Evolutionary conservation across 2,797 vertebrate genomes (phyloP), one percentile per base, ranked within the genome.

Genomic region (Trematomus bernacchii): DNA sequence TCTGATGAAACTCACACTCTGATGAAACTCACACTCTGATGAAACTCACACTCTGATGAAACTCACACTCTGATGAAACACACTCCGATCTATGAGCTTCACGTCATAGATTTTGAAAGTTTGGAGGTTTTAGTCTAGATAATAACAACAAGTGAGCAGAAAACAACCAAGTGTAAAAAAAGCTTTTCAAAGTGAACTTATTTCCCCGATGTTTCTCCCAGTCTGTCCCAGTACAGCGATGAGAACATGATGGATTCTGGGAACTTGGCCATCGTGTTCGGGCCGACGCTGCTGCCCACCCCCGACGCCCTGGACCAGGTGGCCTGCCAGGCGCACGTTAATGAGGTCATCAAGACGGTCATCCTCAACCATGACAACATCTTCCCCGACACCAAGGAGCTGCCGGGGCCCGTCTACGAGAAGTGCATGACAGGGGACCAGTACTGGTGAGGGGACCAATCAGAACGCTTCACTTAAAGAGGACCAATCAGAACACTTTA

Each of bases 161-260:
- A 27, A 27, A 4, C 4, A 23, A 23, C 23, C 23, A 27, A 27
- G 27, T 27, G 27, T 27, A 27, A 27, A 27, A 4, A 42, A 21
- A 13, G 12, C 1, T 4, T 54, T 30, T 51, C 10, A 33, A 18
- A n/a, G 27, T 21, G 2, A 2, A 2, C n/a, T 15, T 1, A 5
- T 12, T 27, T 2, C 15, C 15, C 1, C 27, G 9, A 47, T 15
- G n/a, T 59, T 57, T 19, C 48, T 37, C 44, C 6, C 87, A 99
- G 98, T 85, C 96, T 99, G 66, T 99, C 98, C 42, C 98, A 99
- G 91, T 99, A 99, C 95, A 99, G 96, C 10, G 98, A 99, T 18
- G 98, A 99, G 92, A 99, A 99, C 93, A 99, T 99, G 98, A 99
- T 99, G 98, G 98, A 99, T 83, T 96, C 98, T 0, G 98, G 98